These are phyloP conservation scores for Trichonephila inaurata DNA, from an alignment of 1,140 invertebrate species.

Conservation along the genomic window DNA sequence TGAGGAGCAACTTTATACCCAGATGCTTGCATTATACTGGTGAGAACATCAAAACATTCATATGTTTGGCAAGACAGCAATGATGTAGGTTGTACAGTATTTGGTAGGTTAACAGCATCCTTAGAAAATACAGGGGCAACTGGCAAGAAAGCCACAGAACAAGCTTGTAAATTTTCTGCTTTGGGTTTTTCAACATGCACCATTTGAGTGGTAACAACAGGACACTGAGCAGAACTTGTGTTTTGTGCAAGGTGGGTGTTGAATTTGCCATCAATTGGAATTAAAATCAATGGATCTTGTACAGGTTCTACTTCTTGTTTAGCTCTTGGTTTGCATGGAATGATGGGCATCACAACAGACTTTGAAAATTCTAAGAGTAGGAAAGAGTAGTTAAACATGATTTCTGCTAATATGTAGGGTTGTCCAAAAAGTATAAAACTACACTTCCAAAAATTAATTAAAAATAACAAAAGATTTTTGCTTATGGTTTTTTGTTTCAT, in stretches of 20 bases:
- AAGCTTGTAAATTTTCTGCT: constrained; percentile 68
- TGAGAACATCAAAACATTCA: constrained; percentile 67
- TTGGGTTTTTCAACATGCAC: constrained; percentile 72
- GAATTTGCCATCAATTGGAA: constrained; percentile 44
- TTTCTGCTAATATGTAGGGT: neutral
- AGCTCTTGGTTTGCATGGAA: neutral
- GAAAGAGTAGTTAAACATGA: neutral
- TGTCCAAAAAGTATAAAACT: too few species aligned
- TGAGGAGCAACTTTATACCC: constrained; percentile 67
- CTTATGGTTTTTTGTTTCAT: too few species aligned
- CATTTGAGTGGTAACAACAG: constrained; percentile 37
- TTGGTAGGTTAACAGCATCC: neutral
- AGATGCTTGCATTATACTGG: constrained; percentile 65
- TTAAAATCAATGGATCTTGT: constrained; percentile 60
- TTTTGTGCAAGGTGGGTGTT: neutral
- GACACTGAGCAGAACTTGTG: neutral
- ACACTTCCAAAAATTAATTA: too few species aligned
- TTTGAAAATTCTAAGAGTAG: constrained; percentile 60
- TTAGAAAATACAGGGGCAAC: constrained; percentile 60
- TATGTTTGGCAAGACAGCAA: constrained; percentile 62
- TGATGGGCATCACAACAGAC: constrained; percentile 29
- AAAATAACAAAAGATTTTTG: too few species aligned
- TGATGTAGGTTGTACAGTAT: constrained; percentile 2
- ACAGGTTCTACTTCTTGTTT: constrained; percentile 40
- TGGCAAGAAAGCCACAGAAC: constrained; percentile 67